Evolutionary conservation across 64 coral and sea anemone species (phyloP).

Genomic region (Stichodactyla helianthus): DNA sequence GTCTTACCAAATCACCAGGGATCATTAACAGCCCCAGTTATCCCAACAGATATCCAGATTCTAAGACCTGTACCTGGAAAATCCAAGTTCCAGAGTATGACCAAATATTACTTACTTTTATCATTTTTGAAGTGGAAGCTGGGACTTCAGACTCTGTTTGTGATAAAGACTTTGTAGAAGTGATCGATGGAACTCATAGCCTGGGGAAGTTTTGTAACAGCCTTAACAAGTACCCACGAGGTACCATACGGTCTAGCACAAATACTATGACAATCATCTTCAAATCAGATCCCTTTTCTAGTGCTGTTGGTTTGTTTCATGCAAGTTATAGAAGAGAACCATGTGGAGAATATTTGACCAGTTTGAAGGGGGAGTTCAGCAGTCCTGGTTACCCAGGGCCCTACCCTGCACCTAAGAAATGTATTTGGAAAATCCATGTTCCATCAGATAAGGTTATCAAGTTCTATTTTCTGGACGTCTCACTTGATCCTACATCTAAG

Average conservation of each 20-base stretch:
- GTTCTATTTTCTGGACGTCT: constrained; percentile 52
- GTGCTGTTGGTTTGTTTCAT: constrained; percentile 24
- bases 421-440: constrained; percentile 66
- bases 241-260: constrained; percentile 27
- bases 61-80: constrained; percentile 27
- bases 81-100: constrained; percentile 28
- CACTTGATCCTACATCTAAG: constrained; percentile 46
- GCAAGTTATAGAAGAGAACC: constrained; percentile 57
- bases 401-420: constrained; percentile 62
- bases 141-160: constrained; percentile 8
- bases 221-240: constrained; percentile 6
- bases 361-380: not conserved
- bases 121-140: constrained; percentile 6
- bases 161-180: constrained; percentile 37
- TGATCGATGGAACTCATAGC: constrained; percentile 9
- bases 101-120: constrained; percentile 39
- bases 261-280: constrained; percentile 28
- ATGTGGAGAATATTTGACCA: constrained; percentile 55
- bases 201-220: constrained; percentile 48
- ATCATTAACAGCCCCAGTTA: constrained; percentile 47
- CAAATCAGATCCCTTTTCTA: constrained; percentile 9
- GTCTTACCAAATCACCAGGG: constrained; percentile 24
- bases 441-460: constrained; percentile 64
- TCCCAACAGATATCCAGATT: constrained; percentile 5
- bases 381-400: constrained; percentile 59